Base-by-base conservation (phyloP, 2,113 vertebrate genomes). In the Cisticola juncidis region DNA sequence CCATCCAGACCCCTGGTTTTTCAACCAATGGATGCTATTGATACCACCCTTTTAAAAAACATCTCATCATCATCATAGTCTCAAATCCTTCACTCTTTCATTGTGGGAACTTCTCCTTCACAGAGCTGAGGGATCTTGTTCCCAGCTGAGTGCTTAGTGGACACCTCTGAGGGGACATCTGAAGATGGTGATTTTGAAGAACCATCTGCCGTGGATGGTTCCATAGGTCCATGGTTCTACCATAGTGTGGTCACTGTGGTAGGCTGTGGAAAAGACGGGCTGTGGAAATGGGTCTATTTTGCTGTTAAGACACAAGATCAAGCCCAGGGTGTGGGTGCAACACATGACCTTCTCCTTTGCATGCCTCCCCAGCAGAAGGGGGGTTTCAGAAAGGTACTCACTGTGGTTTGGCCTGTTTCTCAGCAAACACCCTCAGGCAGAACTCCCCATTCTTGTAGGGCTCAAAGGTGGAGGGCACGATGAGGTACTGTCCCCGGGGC, bases 401-500 rank as follows among this genome's bases (percentile, higher is more conserved):
- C 99, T 98, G 96, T 26, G 97, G 92, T 54, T 89, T 79, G 19
- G 98, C 97, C 13, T 96, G 81, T 89, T 99, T 99, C 97, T 99
- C 98, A 0, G 98, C 97, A 96, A 99, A 99, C 81, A 99, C 97
- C 25, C 98, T 94, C 54, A 99, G 97, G 90, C 98, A 81, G 93
- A 99, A 99, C 85, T 97, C 98, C 47, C 98, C 98, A 0, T 98
- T 98, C 97, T 97, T 98, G 94, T 98, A 98, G 66, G 99, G 98
- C 29, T 98, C 60, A 7, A 99, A 99, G 29, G 99, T 99, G 31
- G 99, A 99, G 0, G 99, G 99, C 42, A 99, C 94, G 8, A 99
- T 97, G 86, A 98, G 95, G 26, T 99, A 99, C 54, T 98, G 98
- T 44, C 99, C 99, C 0, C 92, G 97, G 10, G 98, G 98, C 58